Base-by-base conservation (phyloP, 2,113 vertebrate genomes). In the Epinephelus moara region DNA sequence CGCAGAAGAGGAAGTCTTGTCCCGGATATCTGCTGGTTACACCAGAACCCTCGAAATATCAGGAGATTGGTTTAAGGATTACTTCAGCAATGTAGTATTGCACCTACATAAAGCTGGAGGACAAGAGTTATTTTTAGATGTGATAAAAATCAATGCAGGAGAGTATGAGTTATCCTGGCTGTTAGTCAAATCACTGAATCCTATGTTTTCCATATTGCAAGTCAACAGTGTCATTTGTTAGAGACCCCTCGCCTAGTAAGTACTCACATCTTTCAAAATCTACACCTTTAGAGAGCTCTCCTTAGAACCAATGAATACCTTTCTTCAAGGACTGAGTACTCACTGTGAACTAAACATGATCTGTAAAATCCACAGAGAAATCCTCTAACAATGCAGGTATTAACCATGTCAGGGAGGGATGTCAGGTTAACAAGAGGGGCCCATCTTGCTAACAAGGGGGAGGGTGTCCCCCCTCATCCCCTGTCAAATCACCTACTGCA, bases 341-440 rank as follows among this genome's bases (percentile, higher is more conserved):
- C 23, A 30, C 33, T 64, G 30, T 27, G 8, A 50, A 53, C 19
- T 14, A 19, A 70, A 73, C 42, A 50, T 59, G 15, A 60, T 30
- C 0, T 30, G 6, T 23, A 49, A 47, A 59, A 59, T 47, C 47
- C 13, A 6, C 30, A 3, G 6, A 2, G 12, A 2, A 13, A 18
- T n/a, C 33, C 11, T 71, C 78, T 61, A 60, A 68, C 47, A 62
- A 55, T 60, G n/a, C 33, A 73, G 5, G 27, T 53, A 19, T 40
- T 60, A 47, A 60, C 3, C 30, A 45, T 37, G 33, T 37, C 33
- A 37, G 33, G 33, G 33, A 37, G 33, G 33, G 33, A 37, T 37
- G 33, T 37, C 6, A 37, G 33, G 33, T 37, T 37, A 37, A 37
- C 33, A 37, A 37, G 33, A 37, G 6, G 33, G 6, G 6, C 33